Percentiles rank a stretch among this genome's conserved stretches.
Evolutionary conservation across 2,888 invertebrate species (phyloP).

Genomic region (Cheilosia urbana): DNA sequence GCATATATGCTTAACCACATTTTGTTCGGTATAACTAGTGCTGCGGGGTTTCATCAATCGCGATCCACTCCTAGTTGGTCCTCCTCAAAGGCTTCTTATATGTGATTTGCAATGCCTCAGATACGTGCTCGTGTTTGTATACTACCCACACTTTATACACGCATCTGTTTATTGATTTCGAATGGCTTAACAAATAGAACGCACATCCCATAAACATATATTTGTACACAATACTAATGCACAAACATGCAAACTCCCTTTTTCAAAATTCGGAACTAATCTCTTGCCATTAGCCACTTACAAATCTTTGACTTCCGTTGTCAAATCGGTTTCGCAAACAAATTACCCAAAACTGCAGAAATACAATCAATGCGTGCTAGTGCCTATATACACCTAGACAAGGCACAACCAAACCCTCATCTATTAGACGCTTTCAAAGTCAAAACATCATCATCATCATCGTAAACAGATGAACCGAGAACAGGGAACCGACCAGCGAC

Average conservation of each 20-base stretch:
- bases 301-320: slow-evolving; percentile 68
- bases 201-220: slow-evolving; percentile 43
- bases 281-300: slow-evolving; percentile 64
- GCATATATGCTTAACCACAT: too few species aligned
- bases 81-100: too few species aligned
- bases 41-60: too few species aligned
- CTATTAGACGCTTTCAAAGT: slow-evolving; percentile 57
- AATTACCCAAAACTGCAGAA: slow-evolving; percentile 7
- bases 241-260: slow-evolving; percentile 57
- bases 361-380: neutral
- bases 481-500: slow-evolving; percentile 58
- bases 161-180: slow-evolving; percentile 18
- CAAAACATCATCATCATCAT: slow-evolving; percentile 61
- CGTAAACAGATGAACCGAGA: slow-evolving; percentile 67
- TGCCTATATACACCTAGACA: neutral
- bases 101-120: too few species aligned
- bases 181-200: slow-evolving; percentile 49
- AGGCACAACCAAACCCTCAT: slow-evolving; percentile 21
- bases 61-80: too few species aligned
- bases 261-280: slow-evolving; percentile 39
- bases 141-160: neutral
- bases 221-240: slow-evolving; percentile 54
- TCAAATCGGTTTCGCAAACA: slow-evolving; percentile 56
- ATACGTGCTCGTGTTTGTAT: too few species aligned
- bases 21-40: too few species aligned